These are phyloP conservation scores for Exephanes ischioxanthus DNA, from an alignment of 2,888 invertebrate genomes.

Conservation along the genomic window DNA sequence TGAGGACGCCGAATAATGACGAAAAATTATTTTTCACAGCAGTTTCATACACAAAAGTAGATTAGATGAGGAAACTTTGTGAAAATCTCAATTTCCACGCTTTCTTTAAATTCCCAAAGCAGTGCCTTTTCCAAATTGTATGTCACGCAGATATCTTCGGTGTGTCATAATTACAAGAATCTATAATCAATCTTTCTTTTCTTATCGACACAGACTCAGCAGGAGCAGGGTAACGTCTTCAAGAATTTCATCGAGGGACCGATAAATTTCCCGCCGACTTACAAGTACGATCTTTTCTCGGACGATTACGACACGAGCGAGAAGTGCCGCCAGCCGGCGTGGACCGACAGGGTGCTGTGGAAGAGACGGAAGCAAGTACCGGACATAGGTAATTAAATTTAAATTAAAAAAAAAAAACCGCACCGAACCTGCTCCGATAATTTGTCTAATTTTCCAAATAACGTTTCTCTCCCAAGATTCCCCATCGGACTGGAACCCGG, in stretches of 20 bases:
- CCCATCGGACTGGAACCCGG: constrained; percentile 89
- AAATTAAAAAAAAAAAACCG: neutral
- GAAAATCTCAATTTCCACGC: no score
- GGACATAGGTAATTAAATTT: constrained; percentile 87
- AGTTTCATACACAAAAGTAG: no score
- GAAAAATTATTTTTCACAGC: no score
- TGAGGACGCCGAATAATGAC: no score
- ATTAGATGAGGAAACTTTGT: no score
- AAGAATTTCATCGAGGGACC: constrained; percentile 97
- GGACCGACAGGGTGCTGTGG: constrained; percentile 99
- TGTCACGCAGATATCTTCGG: no score
- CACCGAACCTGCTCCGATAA: neutral
- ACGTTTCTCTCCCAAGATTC: constrained; percentile 74
- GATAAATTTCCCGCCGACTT: constrained; percentile 97
- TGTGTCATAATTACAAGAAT: no score
- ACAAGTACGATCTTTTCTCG: constrained; percentile 99
- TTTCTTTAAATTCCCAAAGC: no score
- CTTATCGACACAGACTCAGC: constrained; percentile 87
- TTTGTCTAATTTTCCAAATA: neutral
- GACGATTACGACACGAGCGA: constrained; percentile 99
- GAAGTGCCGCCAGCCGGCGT: constrained; percentile 98
- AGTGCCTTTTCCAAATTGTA: no score
- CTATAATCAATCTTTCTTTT: constrained; percentile 3
- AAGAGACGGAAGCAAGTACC: constrained; percentile 91
- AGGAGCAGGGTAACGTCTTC: constrained; percentile 93